phyloP scores from a whole-genome alignment of 2,797 vertebrate genomes.

The Acanthopagrus latus region DNA sequence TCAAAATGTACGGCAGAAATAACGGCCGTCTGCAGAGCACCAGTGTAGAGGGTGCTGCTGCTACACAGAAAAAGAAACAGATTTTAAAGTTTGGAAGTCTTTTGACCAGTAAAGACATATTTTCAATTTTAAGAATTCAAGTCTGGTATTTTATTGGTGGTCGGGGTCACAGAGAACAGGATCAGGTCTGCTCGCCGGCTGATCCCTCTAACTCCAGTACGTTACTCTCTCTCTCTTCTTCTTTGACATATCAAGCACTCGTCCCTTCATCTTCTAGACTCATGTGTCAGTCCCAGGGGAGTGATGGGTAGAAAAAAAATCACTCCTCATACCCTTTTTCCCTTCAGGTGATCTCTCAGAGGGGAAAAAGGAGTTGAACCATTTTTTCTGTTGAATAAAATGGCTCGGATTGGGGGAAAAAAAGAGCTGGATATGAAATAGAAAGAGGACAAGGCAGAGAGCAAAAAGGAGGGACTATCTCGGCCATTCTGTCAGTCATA shows the following conservation, averaged over 20 bases:
- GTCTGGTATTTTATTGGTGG: constrained; percentile 8
- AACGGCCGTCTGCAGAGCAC: not conserved
- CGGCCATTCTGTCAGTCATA: constrained; percentile 43
- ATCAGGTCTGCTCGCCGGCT: constrained; percentile 21
- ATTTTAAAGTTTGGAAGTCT: not conserved
- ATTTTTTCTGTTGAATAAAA: constrained; percentile 41
- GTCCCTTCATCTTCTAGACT: constrained; percentile 70
- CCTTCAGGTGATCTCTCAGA: constrained; percentile 62
- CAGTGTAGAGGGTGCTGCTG: not conserved
- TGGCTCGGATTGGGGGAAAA: constrained; percentile 21
- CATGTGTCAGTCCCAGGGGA: constrained; percentile 66
- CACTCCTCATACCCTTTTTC: constrained; percentile 69
- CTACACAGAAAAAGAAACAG: not conserved
- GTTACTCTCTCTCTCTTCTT: constrained; percentile 44
- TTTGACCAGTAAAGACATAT: not conserved
- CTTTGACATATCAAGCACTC: constrained; percentile 78
- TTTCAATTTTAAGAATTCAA: not conserved
- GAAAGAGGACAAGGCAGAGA: constrained; percentile 19
- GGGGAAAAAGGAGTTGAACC: constrained; percentile 7
- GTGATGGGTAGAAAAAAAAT: constrained; percentile 78
- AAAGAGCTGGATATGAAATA: constrained; percentile 14
- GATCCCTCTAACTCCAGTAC: not conserved
- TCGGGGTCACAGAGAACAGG: constrained; percentile 5
- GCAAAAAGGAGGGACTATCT: constrained; percentile 31
- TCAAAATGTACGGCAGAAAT: not conserved